These are phyloP conservation scores for Marisa cornuarietis DNA, from an alignment of 1,140 invertebrate genomes.

Conservation along the genomic window DNA sequence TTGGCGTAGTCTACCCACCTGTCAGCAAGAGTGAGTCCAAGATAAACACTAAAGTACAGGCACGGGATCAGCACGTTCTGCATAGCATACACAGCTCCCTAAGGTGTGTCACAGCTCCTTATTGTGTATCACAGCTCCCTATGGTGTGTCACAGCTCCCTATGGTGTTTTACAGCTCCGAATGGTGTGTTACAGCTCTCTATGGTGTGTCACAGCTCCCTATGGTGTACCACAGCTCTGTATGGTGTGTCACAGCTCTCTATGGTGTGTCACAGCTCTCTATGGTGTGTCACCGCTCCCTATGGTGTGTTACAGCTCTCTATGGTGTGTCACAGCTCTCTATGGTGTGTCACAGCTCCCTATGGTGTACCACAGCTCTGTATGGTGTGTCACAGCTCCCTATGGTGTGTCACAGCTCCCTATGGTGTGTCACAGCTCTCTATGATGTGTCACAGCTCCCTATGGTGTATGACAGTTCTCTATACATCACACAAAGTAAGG, in stretches of 20 bases:
- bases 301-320: not conserved
- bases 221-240: not conserved
- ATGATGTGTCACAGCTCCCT: not conserved
- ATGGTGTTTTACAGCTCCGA: not conserved
- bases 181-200: not conserved
- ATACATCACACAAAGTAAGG: not conserved
- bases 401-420: not conserved
- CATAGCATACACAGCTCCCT: not conserved
- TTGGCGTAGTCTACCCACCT: constrained; percentile 94
- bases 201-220: not conserved
- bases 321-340: not conserved
- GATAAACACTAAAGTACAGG: no score
- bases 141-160: not conserved
- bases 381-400: not conserved
- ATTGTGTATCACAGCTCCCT: not conserved
- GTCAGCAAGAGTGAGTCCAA: constrained; percentile 21
- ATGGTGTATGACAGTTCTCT: no score
- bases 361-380: no score
- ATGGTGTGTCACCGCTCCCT: not conserved
- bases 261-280: not conserved
- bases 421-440: not conserved
- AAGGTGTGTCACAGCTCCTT: not conserved
- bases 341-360: not conserved
- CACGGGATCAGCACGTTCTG: not conserved
- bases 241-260: not conserved